Evolutionary conservation across 2,797 vertebrate genomes (phyloP).

Genomic region (Bradypus variegatus): DNA sequence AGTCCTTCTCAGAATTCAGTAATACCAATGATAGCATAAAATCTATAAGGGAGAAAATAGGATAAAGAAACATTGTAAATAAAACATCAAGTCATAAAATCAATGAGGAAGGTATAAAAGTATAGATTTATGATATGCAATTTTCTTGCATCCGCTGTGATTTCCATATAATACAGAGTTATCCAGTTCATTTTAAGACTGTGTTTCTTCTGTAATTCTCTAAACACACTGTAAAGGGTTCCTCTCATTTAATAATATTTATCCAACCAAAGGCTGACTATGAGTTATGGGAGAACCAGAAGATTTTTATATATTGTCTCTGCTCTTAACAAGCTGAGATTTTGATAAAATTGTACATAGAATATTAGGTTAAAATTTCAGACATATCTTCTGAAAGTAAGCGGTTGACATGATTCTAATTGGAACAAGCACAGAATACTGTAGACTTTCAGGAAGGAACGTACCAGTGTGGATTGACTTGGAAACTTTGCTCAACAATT

Average conservation of each 20-base stretch:
- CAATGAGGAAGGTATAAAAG: constrained; percentile 25
- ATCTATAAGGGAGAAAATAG: constrained; percentile 45
- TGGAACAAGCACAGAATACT: not conserved
- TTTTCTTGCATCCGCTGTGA: not conserved
- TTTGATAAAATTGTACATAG: not conserved
- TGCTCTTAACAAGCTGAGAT: not conserved
- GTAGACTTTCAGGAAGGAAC: not conserved
- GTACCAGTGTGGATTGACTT: not conserved
- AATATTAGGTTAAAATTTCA: not conserved
- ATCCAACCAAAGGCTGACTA: not conserved
- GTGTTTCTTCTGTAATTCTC: not conserved
- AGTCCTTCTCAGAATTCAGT: constrained; percentile 9
- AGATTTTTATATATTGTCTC: not conserved
- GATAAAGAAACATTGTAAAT: constrained; percentile 47
- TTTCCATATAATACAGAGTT: not conserved
- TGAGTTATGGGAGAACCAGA: not conserved
- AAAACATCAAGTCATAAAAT: constrained; percentile 53
- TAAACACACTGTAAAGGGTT: not conserved
- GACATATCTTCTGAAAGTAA: not conserved
- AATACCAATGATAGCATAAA: constrained; percentile 25
- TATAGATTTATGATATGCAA: not conserved
- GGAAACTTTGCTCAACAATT: not conserved
- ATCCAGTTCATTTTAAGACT: constrained; percentile 14
- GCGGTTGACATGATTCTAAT: not conserved
- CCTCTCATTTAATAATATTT: not conserved